These are phyloP conservation scores for Sphecodes monilicornis DNA, from an alignment of 2,888 invertebrate genomes.

Conservation along the genomic window DNA sequence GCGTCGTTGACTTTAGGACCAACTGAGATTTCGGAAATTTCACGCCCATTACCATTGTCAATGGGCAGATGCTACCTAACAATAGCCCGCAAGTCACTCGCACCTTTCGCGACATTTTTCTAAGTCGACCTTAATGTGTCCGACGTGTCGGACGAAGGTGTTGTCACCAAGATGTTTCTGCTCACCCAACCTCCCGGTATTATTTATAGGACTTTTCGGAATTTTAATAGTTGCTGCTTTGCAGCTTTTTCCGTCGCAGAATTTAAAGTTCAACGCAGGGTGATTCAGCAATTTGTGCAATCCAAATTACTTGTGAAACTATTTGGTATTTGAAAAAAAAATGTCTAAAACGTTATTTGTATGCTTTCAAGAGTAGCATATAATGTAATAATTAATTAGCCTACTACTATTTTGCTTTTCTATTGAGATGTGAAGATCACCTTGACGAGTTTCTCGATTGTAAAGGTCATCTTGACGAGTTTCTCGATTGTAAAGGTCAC, in stretches of 20 bases:
- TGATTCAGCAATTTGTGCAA: too few species aligned
- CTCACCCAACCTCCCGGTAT: neutral
- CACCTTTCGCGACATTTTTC: conserved; percentile 63
- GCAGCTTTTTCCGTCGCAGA: neutral
- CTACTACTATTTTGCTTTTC: too few species aligned
- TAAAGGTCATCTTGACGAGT: too few species aligned
- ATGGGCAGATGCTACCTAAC: conserved; percentile 77
- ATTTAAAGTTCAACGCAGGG: neutral
- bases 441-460: too few species aligned
- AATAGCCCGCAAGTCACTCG: conserved; percentile 74
- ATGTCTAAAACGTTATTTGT: too few species aligned
- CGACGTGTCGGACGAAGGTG: conserved; percentile 25
- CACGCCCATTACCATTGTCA: conserved; percentile 83
- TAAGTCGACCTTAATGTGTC: conserved; percentile 48
- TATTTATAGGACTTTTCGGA: conserved; percentile 1
- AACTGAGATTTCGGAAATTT: conserved; percentile 80
- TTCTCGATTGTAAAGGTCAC: too few species aligned
- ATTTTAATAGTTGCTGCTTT: neutral
- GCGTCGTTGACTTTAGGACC: conserved; percentile 58
- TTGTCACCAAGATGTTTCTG: neutral
- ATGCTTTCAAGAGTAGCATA: too few species aligned
- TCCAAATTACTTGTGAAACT: too few species aligned
- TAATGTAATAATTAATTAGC: too few species aligned
- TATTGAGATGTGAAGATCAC: too few species aligned
- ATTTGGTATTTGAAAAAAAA: too few species aligned